Evolutionary conservation across 2,888 invertebrate species (phyloP).

Genomic region (Calameuta filiformis): DNA sequence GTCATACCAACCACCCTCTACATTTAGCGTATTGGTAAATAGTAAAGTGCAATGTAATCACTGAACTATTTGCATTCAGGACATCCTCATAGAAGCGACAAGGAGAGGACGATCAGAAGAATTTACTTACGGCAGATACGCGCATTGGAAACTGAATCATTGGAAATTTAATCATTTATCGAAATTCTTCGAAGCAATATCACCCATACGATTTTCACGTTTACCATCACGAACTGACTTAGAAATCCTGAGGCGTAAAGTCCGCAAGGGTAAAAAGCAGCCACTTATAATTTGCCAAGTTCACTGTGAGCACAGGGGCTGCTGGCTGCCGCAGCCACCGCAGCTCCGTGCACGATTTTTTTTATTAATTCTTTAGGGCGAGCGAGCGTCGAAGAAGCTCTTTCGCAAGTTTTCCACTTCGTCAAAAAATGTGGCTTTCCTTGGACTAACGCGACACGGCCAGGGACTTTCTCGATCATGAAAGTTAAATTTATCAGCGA

Average conservation of each 20-base stretch:
- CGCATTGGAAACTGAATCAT: not conserved
- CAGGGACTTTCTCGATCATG: not conserved
- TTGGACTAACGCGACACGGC: not conserved
- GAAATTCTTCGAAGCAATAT: not conserved
- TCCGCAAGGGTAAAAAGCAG: not conserved
- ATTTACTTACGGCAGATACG: not conserved
- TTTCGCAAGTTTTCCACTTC: not conserved
- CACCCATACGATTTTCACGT: not conserved
- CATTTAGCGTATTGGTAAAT: slow-evolving; percentile 42
- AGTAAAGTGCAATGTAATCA: slow-evolving; percentile 20
- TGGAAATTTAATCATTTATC: not conserved
- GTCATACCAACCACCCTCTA: slow-evolving; percentile 19
- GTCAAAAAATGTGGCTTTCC: not conserved
- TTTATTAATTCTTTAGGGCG: not conserved
- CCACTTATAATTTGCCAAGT: not conserved
- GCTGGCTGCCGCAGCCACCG: not conserved
- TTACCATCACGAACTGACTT: not conserved
- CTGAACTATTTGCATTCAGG: slow-evolving; percentile 24
- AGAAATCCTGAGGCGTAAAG: not conserved
- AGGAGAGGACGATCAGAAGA: not conserved
- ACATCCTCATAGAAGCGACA: slow-evolving; percentile 17
- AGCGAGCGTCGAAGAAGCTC: not conserved
- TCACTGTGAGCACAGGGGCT: not conserved
- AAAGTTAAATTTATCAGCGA: not conserved
- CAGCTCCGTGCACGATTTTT: not conserved